Conservation (phyloP, 2,113 vertebrate species). For the Syrrhaptes paradoxus region DNA sequence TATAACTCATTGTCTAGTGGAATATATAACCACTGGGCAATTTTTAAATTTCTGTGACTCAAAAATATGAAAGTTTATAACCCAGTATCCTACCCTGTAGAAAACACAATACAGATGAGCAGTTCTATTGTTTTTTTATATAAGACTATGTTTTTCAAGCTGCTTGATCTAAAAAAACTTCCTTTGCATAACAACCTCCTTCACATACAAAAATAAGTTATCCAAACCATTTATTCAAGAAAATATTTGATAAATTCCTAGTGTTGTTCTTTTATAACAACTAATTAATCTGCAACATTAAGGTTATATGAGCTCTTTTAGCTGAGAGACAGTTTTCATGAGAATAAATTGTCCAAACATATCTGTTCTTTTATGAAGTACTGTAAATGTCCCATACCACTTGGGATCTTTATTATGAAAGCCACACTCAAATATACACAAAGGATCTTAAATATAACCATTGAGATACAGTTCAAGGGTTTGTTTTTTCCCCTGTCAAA, state of each 20-base stretch:
- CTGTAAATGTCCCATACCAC: background rate
- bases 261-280: background rate
- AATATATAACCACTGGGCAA: background rate
- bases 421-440: background rate
- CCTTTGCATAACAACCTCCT: background rate
- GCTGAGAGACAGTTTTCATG: background rate
- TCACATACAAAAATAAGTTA: background rate
- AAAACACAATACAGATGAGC: background rate
- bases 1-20: background rate
- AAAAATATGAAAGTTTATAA: background rate
- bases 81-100: background rate
- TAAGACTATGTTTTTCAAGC: background rate
- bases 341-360: background rate
- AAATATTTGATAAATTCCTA: background rate
- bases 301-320: background rate
- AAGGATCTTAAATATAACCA: background rate
- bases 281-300: background rate
- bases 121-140: background rate
- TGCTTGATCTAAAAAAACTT: background rate
- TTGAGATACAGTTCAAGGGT: background rate
- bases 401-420: constrained; percentile 8
- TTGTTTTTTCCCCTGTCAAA: background rate
- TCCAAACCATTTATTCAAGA: background rate
- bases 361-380: background rate
- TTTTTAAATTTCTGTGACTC: background rate